These are phyloP conservation scores for Ardeotis arabs DNA, from an alignment of 2,113 vertebrate genomes.

Conservation along the genomic window DNA sequence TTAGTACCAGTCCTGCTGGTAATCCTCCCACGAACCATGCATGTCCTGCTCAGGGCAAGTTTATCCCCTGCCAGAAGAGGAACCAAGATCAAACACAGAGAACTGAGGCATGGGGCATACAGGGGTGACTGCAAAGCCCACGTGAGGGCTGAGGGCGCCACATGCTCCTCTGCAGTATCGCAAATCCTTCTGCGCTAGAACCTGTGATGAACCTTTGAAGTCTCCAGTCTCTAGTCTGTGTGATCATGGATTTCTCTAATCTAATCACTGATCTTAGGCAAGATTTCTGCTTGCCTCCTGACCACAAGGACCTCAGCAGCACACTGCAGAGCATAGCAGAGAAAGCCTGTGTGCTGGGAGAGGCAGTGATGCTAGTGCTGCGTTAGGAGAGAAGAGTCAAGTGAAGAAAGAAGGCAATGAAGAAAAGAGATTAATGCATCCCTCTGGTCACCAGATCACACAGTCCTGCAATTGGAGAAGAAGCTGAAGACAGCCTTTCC, in stretches of 20 bases:
- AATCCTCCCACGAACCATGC: background rate
- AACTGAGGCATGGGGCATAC: background rate
- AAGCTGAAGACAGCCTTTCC: background rate
- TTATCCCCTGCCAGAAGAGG: background rate
- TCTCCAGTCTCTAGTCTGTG: accelerated
- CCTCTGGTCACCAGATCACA: background rate
- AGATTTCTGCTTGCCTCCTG: background rate
- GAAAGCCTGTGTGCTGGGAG: background rate
- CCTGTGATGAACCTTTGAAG: background rate
- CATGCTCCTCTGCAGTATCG: background rate
- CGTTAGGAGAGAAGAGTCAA: background rate
- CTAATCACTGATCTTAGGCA: background rate
- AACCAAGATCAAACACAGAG: background rate
- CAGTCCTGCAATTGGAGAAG: background rate
- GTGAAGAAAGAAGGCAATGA: background rate
- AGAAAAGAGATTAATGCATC: background rate
- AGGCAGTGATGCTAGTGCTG: background rate
- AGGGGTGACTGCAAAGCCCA: background rate
- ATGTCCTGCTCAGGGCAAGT: background rate
- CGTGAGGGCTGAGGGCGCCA: background rate
- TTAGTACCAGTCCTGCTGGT: background rate
- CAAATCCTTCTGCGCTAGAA: background rate
- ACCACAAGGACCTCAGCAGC: background rate
- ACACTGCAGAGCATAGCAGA: background rate
- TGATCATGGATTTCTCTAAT: background rate